Evolutionary conservation across 2,113 vertebrate species (phyloP), one percentile per base, ranked within the genome.

Genomic region (Semicossyphus pulcher): DNA sequence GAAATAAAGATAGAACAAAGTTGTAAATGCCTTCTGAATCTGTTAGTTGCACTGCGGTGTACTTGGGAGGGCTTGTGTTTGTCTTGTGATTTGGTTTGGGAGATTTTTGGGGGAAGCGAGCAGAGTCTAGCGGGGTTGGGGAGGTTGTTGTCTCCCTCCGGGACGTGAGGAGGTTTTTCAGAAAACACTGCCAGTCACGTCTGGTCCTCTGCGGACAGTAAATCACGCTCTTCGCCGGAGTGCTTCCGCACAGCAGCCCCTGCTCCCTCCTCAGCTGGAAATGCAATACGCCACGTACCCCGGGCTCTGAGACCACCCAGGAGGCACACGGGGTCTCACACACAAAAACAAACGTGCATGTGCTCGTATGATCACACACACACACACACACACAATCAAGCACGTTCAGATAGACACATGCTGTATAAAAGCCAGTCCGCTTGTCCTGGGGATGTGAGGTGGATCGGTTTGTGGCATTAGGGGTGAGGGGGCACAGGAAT

Each of bases 221-320:
- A 91, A 91, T 91, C 88, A 90, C 57, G 56, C 86, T 77, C 61
- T 25, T 68, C 31, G 37, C 68, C 71, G 5, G 44, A 72, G 66
- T 18, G 83, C 85, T 83, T 88, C 90, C 81, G 58, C 78, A 68
- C 79, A 48, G 81, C 78, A 79, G 79, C 58, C 77, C 66, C 60
- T 20, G 48, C 61, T 83, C 64, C 64, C 59, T 72, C 86, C 87
- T 60, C 79, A 75, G 84, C 85, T 89, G 91, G 85, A 84, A 89
- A 89, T 81, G 83, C 89, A 85, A 89, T 90, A 87, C 48, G 26
- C 78, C 84, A 69, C 69, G 56, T 69, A 73, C 73, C 72, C 59
- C 52, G 21, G 71, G 64, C 44, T 12, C 72, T 0, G 47, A 72
- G 91, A 91, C 91, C 91, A 92, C 92, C 90, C 91, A 92, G 67